phyloP scores from a whole-genome alignment of 2,888 invertebrate genomes.

The Dromius quadrimaculatus region DNA sequence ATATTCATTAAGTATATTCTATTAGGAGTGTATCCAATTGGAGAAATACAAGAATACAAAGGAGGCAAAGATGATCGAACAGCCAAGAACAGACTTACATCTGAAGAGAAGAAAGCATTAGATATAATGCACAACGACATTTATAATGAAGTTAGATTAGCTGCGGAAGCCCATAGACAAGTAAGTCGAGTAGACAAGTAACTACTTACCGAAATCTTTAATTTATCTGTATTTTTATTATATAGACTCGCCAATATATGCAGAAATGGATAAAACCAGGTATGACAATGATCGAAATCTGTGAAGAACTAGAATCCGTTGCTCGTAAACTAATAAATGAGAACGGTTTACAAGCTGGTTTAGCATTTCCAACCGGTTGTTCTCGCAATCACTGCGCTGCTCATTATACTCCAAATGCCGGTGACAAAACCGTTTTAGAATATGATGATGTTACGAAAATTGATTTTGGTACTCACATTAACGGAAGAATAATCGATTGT shows the following conservation, averaged over 20 bases:
- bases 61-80: constrained; percentile 79
- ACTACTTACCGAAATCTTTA: no score
- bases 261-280: constrained; percentile 96
- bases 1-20: not conserved
- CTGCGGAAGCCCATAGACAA: constrained; percentile 98
- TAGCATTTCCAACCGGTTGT: constrained; percentile 98
- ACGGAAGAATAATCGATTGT: constrained; percentile 98
- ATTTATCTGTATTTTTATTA: constrained; percentile 56
- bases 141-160: constrained; percentile 94
- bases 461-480: constrained; percentile 98
- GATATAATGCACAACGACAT: constrained; percentile 93
- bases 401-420: constrained; percentile 99
- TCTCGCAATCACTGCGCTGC: constrained; percentile 99
- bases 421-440: constrained; percentile 91
- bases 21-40: constrained; percentile 82
- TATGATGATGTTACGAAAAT: constrained; percentile 99
- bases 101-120: constrained; percentile 89
- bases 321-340: constrained; percentile 93
- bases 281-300: constrained; percentile 99
- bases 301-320: constrained; percentile 94
- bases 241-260: constrained; percentile 89
- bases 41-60: constrained; percentile 88
- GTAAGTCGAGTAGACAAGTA: no score
- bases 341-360: constrained; percentile 92
- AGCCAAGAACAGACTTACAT: constrained; percentile 87